Base-by-base conservation (phyloP, 2,113 vertebrate genomes). In the Glaucomys volans region DNA sequence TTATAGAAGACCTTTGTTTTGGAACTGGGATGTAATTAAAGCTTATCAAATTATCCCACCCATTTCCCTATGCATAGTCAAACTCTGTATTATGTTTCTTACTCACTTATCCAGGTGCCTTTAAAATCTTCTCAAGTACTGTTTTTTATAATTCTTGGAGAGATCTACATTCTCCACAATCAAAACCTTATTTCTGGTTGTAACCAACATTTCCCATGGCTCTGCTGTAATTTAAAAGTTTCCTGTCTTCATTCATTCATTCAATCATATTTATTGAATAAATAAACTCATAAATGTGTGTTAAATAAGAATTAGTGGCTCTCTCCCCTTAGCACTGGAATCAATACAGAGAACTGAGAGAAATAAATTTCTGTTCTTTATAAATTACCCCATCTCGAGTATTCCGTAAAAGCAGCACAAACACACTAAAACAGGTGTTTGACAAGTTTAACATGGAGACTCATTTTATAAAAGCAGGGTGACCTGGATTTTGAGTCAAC, bases 11-110 rank as follows among this genome's bases (percentile, higher is more conserved):
- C 17, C 44, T 89, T 87, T 86, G 69, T 71, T 83, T 95, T 52
- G 85, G 30, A 17, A 10, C 77, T 79, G 74, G 72, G 74, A 75
- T 95, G 26, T 91, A 95, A 96, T 96, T 95, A 96, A 97, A 94
- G 47, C 80, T 97, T 95, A 95, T 96, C 86, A 94, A 96, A 95
- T 96, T 72, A 97, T 69, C 82, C 83, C 83, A 40, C 95, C 89
- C 57, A 24, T 80, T 81, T 81, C 57, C 69, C 66, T 74, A 32
- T 35, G 69, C 37, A 81, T 67, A 83, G 24, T 16, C 66, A 57
- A 13, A 66, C n/a, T 92, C 72, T 81, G 54, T 62, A 74, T 69
- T 87, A 11, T 79, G 42, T 54, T 95, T 85, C 40, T 67, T 62
- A 26, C 50, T 92, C 64, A 75, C 66, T 59, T 50, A 44, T 71